These are phyloP conservation scores for Heptranchias perlo DNA, from an alignment of 2,113 vertebrate genomes.

Conservation along the genomic window DNA sequence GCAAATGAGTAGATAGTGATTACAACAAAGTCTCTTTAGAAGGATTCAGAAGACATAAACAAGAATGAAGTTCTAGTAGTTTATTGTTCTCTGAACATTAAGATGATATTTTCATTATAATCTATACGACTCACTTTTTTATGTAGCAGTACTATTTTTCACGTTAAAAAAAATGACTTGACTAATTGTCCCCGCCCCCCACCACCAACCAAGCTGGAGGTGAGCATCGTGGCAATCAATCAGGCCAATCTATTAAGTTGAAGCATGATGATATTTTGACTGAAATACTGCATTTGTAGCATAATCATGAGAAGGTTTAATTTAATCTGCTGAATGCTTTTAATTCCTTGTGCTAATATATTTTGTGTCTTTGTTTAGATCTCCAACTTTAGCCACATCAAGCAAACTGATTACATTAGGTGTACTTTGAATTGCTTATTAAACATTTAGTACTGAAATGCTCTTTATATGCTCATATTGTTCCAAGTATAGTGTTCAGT, in stretches of 20 bases:
- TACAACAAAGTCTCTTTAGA: no score
- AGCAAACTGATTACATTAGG: background rate
- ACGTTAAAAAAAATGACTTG: no score
- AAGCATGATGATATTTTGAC: background rate
- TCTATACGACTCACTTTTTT: background rate
- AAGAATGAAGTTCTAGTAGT: background rate
- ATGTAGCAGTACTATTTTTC: background rate
- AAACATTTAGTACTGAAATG: background rate
- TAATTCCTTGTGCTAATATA: background rate
- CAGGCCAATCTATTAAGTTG: background rate
- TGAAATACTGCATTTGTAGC: background rate
- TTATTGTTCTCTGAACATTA: background rate
- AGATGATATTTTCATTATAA: background rate
- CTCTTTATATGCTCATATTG: background rate
- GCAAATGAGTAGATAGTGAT: no score
- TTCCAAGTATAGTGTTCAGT: no score
- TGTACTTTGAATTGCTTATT: background rate
- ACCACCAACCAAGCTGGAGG: background rate
- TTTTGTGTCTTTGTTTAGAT: background rate
- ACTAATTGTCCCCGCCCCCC: no score
- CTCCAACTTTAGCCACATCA: background rate
- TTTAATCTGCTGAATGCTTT: background rate
- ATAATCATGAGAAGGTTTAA: background rate
- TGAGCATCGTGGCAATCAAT: background rate
- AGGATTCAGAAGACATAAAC: background rate